phyloP scores from a whole-genome alignment of 1,140 invertebrate species.

The Xylocopa sonorina region DNA sequence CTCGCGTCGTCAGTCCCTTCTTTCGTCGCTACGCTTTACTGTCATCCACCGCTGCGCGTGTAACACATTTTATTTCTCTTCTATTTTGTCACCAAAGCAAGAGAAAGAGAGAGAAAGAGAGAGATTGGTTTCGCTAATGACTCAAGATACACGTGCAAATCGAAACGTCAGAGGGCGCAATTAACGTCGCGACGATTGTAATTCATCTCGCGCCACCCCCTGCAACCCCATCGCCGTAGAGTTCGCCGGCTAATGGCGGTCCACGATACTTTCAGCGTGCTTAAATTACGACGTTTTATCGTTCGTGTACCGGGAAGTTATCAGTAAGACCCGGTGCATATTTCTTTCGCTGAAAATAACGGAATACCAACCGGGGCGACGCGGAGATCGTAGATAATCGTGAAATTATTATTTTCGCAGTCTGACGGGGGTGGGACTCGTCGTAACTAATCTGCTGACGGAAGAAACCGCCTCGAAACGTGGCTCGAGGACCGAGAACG shows the following conservation, averaged over 20 bases:
- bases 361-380: slow-evolving; percentile 27
- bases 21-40: background rate
- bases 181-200: slow-evolving; percentile 1
- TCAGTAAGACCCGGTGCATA: slow-evolving; percentile 30
- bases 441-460: slow-evolving; percentile 62
- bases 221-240: background rate
- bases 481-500: background rate
- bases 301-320: slow-evolving; percentile 42
- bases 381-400: slow-evolving; percentile 70
- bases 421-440: slow-evolving; percentile 29
- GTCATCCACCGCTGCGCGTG: background rate
- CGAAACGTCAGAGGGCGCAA: background rate
- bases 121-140: too few species aligned
- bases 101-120: too few species aligned
- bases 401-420: slow-evolving; percentile 73
- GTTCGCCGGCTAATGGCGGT: slow-evolving; percentile 18
- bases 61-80: background rate
- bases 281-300: slow-evolving; percentile 51
- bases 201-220: slow-evolving; percentile 7
- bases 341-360: slow-evolving; percentile 61
- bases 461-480: slow-evolving; percentile 36
- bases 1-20: too few species aligned
- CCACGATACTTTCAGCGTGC: slow-evolving; percentile 44
- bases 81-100: too few species aligned
- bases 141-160: background rate